Evolutionary conservation across 1,140 invertebrate species (phyloP).

Genomic region (Eurosta solidaginis): DNA sequence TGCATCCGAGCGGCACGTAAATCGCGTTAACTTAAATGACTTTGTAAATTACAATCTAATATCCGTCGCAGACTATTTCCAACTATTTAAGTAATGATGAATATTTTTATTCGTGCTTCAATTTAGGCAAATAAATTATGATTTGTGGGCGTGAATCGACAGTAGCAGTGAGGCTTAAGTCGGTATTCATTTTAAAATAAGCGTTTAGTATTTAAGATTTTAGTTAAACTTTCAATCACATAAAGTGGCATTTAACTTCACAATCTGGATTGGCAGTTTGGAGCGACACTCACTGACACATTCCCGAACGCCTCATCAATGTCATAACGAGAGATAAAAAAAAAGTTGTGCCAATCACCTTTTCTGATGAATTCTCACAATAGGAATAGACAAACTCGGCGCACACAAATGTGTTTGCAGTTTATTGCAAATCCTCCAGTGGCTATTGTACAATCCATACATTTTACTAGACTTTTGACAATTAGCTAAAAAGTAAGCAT

Average conservation of each 20-base stretch:
- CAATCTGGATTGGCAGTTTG: neutral
- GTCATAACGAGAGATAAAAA: no score
- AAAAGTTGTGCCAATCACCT: neutral
- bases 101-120: no score
- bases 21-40: no score
- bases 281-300: neutral
- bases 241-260: neutral
- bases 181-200: no score
- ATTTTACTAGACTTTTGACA: neutral
- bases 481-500: neutral
- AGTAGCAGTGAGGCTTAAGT: no score
- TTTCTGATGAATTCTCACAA: neutral
- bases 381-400: neutral
- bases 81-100: no score
- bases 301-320: neutral
- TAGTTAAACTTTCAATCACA: neutral
- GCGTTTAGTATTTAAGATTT: neutral
- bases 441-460: neutral
- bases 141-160: no score
- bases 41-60: no score
- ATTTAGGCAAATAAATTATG: no score
- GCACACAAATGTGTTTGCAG: neutral
- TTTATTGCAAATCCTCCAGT: neutral
- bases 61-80: no score
- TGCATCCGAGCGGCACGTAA: no score